phyloP scores from a whole-genome alignment of 2,888 invertebrate species.

The Eumacrocentrus americanus region DNA sequence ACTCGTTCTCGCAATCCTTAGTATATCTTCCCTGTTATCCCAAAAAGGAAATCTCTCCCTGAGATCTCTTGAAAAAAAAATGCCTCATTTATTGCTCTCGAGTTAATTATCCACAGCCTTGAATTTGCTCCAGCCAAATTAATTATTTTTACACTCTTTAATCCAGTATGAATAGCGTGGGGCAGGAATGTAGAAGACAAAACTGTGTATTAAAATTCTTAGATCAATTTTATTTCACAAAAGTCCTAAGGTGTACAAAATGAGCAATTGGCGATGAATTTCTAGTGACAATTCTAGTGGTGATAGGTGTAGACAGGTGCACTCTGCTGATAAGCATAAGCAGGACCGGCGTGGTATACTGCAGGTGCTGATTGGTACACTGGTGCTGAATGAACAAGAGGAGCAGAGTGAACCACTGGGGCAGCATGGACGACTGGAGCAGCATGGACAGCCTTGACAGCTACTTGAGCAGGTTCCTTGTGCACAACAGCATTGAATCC shows the following conservation, averaged over 20 bases:
- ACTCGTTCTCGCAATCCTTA: not conserved
- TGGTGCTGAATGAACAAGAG: conserved; percentile 15
- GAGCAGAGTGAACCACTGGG: conserved; percentile 30
- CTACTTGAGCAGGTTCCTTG: conserved; percentile 45
- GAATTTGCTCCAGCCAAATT: not conserved
- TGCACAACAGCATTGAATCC: conserved; percentile 49
- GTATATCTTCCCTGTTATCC: conserved; percentile 3
- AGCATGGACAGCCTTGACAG: conserved; percentile 60
- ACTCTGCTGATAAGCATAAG: too few species aligned
- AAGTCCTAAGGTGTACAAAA: not conserved
- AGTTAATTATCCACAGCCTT: not conserved
- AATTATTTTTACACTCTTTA: conserved; percentile 7
- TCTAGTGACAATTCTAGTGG: conserved; percentile 57
- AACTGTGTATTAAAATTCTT: too few species aligned
- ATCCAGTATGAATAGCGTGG: too few species aligned
- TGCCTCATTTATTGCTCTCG: not conserved
- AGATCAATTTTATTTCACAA: not conserved
- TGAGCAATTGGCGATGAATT: too few species aligned
- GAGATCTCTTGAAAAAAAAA: not conserved
- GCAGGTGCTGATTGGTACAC: conserved; percentile 35
- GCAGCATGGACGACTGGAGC: conserved; percentile 46
- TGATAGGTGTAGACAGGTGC: conserved; percentile 38
- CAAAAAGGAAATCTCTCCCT: conserved; percentile 3
- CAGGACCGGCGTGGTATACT: conserved; percentile 30
- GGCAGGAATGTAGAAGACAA: too few species aligned